Evolutionary conservation across 2,888 invertebrate genomes (phyloP).

Genomic region (Parnassius apollo): DNA sequence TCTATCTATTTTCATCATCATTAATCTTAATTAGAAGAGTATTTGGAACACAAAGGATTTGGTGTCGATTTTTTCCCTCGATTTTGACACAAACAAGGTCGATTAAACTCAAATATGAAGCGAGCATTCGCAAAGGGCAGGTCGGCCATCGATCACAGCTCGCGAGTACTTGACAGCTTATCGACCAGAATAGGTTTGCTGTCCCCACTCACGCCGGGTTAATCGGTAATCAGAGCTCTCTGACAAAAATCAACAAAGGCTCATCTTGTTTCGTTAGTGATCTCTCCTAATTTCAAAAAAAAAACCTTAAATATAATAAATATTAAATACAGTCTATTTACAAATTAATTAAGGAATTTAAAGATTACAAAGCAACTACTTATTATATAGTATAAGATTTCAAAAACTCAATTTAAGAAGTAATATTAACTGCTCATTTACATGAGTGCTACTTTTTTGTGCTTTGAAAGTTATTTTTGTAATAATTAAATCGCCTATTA

Average conservation of each 20-base stretch:
- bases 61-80: conserved; percentile 19
- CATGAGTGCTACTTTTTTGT: too few relatives aligned
- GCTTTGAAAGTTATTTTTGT: too few relatives aligned
- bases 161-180: conserved; percentile 24
- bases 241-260: conserved; percentile 21
- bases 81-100: conserved; percentile 26
- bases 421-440: too few relatives aligned
- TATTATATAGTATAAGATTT: too few relatives aligned
- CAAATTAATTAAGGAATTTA: too few relatives aligned
- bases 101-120: conserved; percentile 41
- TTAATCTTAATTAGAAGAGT: conserved; percentile 21
- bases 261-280: conserved; percentile 9
- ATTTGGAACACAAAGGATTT: background rate
- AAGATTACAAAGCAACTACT: too few relatives aligned
- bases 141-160: conserved; percentile 22
- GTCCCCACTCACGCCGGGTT: conserved; percentile 17
- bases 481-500: too few relatives aligned
- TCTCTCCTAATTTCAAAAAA: background rate
- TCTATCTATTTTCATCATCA: conserved; percentile 4
- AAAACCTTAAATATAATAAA: too few relatives aligned
- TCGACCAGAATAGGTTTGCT: conserved; percentile 19
- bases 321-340: too few relatives aligned
- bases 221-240: conserved; percentile 21
- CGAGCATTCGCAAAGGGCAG: conserved; percentile 23
- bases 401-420: too few relatives aligned